Base-by-base conservation (phyloP, 2,888 invertebrate genomes). In the Temnothorax unifasciatus region DNA sequence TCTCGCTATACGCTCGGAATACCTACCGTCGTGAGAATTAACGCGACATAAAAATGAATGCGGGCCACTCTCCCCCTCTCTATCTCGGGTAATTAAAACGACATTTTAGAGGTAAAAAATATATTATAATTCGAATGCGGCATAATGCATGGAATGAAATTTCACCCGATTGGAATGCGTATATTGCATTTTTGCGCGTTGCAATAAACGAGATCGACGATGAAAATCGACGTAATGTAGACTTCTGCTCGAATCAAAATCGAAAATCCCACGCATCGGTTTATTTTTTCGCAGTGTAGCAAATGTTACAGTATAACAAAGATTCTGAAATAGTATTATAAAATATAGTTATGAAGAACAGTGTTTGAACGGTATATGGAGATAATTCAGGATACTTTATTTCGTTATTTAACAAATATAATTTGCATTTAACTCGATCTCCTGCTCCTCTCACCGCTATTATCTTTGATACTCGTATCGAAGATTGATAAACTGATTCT, bases 31-130 rank as follows among this genome's bases (percentile, higher is more conserved):
- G 41, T 41, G 29, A 54, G 54, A 77, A 77, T 66, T 44, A 77
- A 66, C 54, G 66, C 15, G 21, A 29, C 41, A n/a, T 54, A 77
- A 52, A 77, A 77, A 57, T 77, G 21, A 66, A 77, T 25, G 44
- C 29, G 5, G 21, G 11, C 11, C 25, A 47, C 38, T 34, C 25
- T 25, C 2, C 11, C 9, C 11, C 18, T 21, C 41, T 18, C 38
- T 50, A 66, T 38, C 34, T 18, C 64, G 75, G 0, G 15, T 87
- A 87, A 89, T 86, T 84, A 79, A 83, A 57, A 38, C 54, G 75
- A 83, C 83, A 87, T 13, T 91, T 90, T 90, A 86, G 86, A 87
- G 87, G 85, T 86, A 89, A 87, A 91, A 92, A 92, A 88, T 89
- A 85, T 90, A 91, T 92, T 29, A 29, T 29, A 91, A 91, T 90